Evolutionary conservation across 2,113 vertebrate species (phyloP).

Genomic region (Ameiurus melas): DNA sequence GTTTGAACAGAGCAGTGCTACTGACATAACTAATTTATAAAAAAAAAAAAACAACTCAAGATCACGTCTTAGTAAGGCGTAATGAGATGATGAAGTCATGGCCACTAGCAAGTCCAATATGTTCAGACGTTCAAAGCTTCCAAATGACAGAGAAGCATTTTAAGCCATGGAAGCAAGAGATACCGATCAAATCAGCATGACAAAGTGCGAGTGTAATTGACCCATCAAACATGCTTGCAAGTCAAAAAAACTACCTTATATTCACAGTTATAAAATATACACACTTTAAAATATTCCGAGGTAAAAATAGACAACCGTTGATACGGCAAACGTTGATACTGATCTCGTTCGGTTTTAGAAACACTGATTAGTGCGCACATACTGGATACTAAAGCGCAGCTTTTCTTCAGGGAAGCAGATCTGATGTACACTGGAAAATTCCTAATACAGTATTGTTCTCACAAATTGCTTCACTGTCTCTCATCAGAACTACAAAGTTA

Average conservation of each 20-base stretch:
- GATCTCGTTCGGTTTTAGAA: background rate
- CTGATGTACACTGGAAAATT: background rate
- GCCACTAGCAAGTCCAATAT: too few species aligned
- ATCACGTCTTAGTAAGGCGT: too few species aligned
- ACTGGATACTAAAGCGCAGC: background rate
- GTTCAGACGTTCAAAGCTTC: background rate
- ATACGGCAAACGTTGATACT: background rate
- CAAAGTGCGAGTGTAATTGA: background rate
- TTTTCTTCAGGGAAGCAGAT: background rate
- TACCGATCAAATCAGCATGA: background rate
- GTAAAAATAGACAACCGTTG: conserved; percentile 19
- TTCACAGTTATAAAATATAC: conserved; percentile 20
- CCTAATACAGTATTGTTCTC: background rate
- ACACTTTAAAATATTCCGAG: background rate
- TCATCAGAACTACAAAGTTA: background rate
- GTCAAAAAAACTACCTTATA: background rate
- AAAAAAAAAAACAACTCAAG: background rate
- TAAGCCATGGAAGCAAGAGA: background rate
- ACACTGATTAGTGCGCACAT: background rate
- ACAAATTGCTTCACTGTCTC: background rate
- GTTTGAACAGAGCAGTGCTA: background rate
- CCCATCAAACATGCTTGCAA: conserved; percentile 2
- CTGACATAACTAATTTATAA: background rate
- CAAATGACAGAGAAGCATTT: background rate
- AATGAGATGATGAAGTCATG: too few species aligned